Evolutionary conservation across 2,888 invertebrate genomes (phyloP), one percentile per base, ranked within the genome.

Genomic region (Drosophila neotestacea): DNA sequence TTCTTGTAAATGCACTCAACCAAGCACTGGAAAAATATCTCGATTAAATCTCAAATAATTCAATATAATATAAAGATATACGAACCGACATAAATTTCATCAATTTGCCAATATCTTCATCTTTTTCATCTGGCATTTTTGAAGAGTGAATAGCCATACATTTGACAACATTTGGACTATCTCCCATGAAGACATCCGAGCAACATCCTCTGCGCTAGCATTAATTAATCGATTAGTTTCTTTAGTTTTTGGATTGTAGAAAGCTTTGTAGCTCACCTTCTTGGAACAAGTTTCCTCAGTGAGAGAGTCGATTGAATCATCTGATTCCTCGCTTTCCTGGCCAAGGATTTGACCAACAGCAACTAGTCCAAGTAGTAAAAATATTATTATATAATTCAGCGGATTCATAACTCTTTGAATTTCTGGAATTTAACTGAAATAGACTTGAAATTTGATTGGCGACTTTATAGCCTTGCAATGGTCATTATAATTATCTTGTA

Each of bases 1-100:
- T 76, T 71, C 61, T 90, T 90, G 16, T 80, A 89, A 1, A 79
- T 0, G 4, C 89, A 89, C 70, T 90, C 88, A 0, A 88, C 66
- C 2, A 90, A 72, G 11, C 90, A 89, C 89, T 89, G 6, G n/a
- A 27, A 9, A 4, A 6, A 1, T 6, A 4, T 7, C 1, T 1
- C 10, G 0, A 36, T 56, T 56, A 36, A 36, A 5, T 4, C 0
- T 1, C 1, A 13, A 11, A 9, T 47, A 28, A 46, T 4, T 7
- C 4, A 16, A 16, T 6, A 28, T n/a, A 4, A 1, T 22, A 0
- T n/a, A 27, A 9, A 0, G 22, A 4, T 30, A 38, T 48, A 70
- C 73, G 4, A 30, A 89, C 89, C 89, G 89, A 90, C 11, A 89
- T 11, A 51, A 89, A 84, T 27, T 55, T 64, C 0, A 88, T 0